phyloP scores from a whole-genome alignment of 2,113 vertebrate species.

The Sylvietta virens region DNA sequence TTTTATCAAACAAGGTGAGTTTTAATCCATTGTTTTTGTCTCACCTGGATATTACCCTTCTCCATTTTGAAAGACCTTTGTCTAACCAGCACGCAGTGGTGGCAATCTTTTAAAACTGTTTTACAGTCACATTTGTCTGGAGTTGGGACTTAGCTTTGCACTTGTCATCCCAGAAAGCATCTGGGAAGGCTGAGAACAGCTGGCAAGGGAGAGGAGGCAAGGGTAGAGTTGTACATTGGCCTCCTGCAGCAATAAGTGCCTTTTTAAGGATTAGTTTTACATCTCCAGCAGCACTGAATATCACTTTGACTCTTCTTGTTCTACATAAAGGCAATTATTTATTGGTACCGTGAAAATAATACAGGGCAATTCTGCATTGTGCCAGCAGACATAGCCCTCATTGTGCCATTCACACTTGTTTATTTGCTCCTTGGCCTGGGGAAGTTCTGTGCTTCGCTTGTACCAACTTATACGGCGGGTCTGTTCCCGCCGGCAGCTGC shows the following conservation, averaged over 20 bases:
- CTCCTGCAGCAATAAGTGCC: neutral
- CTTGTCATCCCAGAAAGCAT: neutral
- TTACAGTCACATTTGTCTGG: neutral
- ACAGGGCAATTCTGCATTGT: constrained; percentile 67
- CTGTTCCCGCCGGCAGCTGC: neutral
- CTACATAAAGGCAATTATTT: constrained; percentile 55
- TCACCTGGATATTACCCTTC: no score
- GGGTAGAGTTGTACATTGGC: neutral
- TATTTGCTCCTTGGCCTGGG: constrained; percentile 26
- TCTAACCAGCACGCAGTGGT: neutral
- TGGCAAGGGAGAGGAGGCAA: neutral
- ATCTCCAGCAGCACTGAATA: constrained; percentile 26
- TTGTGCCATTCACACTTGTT: constrained; percentile 74
- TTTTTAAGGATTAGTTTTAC: constrained; percentile 5
- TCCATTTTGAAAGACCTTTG: neutral
- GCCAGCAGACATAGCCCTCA: constrained; percentile 60
- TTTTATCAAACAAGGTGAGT: neutral
- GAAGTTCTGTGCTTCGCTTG: constrained; percentile 29
- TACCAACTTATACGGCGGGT: neutral
- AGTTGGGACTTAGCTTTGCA: neutral
- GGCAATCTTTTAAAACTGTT: neutral
- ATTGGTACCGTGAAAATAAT: constrained; percentile 23
- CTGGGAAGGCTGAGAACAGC: neutral
- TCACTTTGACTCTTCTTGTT: constrained; percentile 33
- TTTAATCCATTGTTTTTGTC: neutral